These are phyloP conservation scores for Syngnathus typhle DNA, from an alignment of 2,113 vertebrate species.

Conservation along the genomic window DNA sequence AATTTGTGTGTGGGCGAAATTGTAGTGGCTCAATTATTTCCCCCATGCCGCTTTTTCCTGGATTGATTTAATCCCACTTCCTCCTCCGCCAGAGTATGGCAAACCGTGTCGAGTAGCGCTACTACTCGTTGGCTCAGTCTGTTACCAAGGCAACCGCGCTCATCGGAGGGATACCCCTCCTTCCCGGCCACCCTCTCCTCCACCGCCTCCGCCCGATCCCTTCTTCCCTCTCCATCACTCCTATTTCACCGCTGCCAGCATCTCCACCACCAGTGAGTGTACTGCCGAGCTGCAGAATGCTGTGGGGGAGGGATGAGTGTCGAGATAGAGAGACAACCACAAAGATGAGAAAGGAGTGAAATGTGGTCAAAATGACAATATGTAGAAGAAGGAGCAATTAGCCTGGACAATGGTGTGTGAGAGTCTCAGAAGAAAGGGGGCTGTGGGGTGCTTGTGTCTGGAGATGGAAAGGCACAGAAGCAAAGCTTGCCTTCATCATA, in stretches of 20 bases:
- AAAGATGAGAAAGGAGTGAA: constrained; percentile 22
- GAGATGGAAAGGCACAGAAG: constrained; percentile 21
- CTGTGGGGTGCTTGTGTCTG: constrained; percentile 5
- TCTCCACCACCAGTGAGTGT: constrained; percentile 25
- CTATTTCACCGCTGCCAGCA: constrained; percentile 46
- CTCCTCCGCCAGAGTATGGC: constrained; percentile 48
- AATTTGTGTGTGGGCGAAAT: constrained; percentile 23
- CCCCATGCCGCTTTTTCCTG: constrained; percentile 40
- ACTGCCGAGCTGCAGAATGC: constrained; percentile 24
- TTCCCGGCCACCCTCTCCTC: constrained; percentile 9
- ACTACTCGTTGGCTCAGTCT: constrained; percentile 54
- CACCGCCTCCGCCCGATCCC: constrained; percentile 28
- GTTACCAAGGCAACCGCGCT: constrained; percentile 63
- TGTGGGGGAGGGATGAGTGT: constrained; percentile 42
- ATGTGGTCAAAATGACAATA: constrained; percentile 20
- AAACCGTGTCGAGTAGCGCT: constrained; percentile 36
- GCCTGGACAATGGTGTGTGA: neutral
- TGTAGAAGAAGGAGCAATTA: neutral
- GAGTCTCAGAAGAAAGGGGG: constrained; percentile 15
- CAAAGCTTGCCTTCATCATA: constrained; percentile 40
- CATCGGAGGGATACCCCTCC: constrained; percentile 34
- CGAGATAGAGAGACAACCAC: constrained; percentile 25
- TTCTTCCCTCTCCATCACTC: constrained; percentile 39
- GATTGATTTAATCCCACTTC: constrained; percentile 57
- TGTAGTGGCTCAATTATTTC: constrained; percentile 45